Evolutionary conservation across 2,888 invertebrate genomes (phyloP), one percentile per base, ranked within the genome.

Genomic region (Diabrotica balteata): DNA sequence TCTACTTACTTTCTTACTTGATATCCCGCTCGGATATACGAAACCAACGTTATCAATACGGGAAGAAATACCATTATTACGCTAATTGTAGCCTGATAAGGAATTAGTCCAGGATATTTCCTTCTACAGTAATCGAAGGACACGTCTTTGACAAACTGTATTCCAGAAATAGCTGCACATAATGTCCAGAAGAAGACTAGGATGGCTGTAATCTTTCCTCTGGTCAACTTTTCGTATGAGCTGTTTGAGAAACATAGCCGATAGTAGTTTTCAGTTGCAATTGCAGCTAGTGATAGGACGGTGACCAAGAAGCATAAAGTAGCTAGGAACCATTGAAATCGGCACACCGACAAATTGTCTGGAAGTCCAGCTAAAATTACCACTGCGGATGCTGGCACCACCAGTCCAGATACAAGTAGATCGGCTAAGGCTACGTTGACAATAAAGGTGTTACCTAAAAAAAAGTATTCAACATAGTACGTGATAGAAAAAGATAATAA

Each of bases 361-460:
- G 86, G 86, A 9, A 87, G 80, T 0, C 90, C 90, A 0, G 92
- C 90, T 11, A 93, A 83, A 49, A 93, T 87, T 0, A 91, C 89
- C 7, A 92, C 89, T 0, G 90, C 89, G 0, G 91, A 89, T 0
- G 89, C 87, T 0, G 93, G 92, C 75, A 93, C 88, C 50, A 93
- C 90, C 9, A 89, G 79, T 0, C 89, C 88, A 0, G 92, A 91
- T 8, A 93, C 87, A 17, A 93, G 82, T 58, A 93, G 83, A 78
- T 93, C 93, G 0, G 92, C 89, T 62, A 93, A 76, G 0, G 93
- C 93, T 42, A 91, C 87, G 83, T 90, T 90, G 70, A 90, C 91
- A 71, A 91, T 84, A 80, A 90, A 90, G 44, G 90, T 87, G 82
- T 91, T 91, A 59, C 91, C 91, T 90, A 85, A 11, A 81, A 79